phyloP scores from a whole-genome alignment of 2,888 invertebrate genomes.

The Anticlea derivata region DNA sequence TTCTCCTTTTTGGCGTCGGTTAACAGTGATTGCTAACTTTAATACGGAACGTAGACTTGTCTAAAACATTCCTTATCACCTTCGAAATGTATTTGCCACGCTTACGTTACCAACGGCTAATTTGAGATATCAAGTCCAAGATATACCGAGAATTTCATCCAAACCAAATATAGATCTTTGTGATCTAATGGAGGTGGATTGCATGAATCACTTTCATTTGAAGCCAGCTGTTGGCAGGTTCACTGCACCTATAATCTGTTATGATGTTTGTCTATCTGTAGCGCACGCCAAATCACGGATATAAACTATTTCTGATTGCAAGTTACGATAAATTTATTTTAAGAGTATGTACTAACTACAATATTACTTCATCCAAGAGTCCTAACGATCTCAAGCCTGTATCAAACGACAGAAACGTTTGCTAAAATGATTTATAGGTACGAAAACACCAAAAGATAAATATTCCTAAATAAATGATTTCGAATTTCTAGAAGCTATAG shows the following conservation, averaged over 20 bases:
- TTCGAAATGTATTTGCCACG: slow-evolving; percentile 10
- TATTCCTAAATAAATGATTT: too few relatives aligned
- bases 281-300: slow-evolving; percentile 41
- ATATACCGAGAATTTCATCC: slow-evolving; percentile 23
- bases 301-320: slow-evolving; percentile 33
- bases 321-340: slow-evolving; percentile 11
- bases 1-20: too few relatives aligned
- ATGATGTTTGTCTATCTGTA: slow-evolving; percentile 27
- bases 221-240: slow-evolving; percentile 61
- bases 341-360: not conserved
- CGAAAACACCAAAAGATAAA: too few relatives aligned
- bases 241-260: slow-evolving; percentile 53
- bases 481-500: too few relatives aligned
- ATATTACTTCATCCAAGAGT: too few relatives aligned
- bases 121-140: slow-evolving; percentile 18
- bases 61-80: too few relatives aligned
- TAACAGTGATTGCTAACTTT: too few relatives aligned
- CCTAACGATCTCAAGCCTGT: too few relatives aligned
- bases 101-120: slow-evolving; percentile 17
- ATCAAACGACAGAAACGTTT: too few relatives aligned
- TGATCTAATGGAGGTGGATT: slow-evolving; percentile 40
- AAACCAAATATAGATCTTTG: slow-evolving; percentile 40
- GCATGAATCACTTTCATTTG: slow-evolving; percentile 55
- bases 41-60: too few relatives aligned
- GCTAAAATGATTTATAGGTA: too few relatives aligned